phyloP scores from a whole-genome alignment of 2,888 invertebrate species.

The Malacosoma neustria region DNA sequence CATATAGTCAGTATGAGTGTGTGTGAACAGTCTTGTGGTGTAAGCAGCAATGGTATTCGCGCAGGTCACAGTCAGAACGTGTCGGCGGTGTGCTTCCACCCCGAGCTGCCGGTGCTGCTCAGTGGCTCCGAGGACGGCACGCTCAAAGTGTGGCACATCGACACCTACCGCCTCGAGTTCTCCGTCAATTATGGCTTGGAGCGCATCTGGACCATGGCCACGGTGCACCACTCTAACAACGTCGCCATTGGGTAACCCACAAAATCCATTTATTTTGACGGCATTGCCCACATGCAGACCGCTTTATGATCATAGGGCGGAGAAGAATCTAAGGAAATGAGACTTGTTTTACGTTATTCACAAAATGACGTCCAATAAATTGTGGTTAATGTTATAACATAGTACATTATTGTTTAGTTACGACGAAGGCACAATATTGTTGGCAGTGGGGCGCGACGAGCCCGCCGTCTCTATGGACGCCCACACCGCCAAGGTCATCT shows the following conservation, averaged over 20 bases:
- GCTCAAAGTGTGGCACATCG: constrained; percentile 34
- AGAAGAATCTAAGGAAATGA: constrained; percentile 6
- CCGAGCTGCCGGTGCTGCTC: neutral
- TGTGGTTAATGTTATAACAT: no score
- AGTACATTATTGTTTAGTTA: no score
- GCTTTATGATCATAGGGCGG: no score
- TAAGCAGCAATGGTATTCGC: no score
- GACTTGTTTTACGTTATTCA: no score
- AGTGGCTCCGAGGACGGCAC: neutral
- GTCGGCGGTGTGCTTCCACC: neutral
- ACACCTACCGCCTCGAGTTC: constrained; percentile 96
- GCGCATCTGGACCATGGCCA: constrained; percentile 97
- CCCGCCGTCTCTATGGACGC: constrained; percentile 99
- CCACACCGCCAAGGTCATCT: constrained; percentile 98
- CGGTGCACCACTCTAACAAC: constrained; percentile 95
- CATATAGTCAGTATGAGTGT: no score
- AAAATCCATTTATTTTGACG: constrained; percentile 22
- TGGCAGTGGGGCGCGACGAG: constrained; percentile 98
- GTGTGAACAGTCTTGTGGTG: no score
- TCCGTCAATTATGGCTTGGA: constrained; percentile 99
- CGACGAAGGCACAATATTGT: constrained; percentile 96
- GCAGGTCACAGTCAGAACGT: constrained; percentile 32
- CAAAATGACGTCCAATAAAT: constrained; percentile 5
- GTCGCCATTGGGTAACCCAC: constrained; percentile 96
- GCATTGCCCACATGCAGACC: no score